Conservation (phyloP, 2,888 invertebrate genomes). For the Meganola albula region DNA sequence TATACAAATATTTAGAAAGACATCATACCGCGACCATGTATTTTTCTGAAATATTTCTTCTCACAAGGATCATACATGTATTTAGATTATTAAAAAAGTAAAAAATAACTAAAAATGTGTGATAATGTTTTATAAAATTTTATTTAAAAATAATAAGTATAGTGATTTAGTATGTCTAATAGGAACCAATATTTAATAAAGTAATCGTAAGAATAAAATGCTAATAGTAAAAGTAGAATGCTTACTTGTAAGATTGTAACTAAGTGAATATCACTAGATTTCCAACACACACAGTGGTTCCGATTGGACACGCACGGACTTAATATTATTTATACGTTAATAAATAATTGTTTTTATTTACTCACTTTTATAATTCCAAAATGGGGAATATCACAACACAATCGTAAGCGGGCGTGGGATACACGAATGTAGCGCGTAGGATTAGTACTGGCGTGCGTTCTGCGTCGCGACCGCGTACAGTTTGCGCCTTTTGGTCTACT, state of each 20-base stretch:
- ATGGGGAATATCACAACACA: constrained; percentile 28
- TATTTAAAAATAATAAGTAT: no score
- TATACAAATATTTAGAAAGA: no score
- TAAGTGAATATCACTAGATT: constrained; percentile 29
- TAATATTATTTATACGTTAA: constrained; percentile 10
- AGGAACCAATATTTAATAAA: constrained; percentile 36
- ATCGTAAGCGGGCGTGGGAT: constrained; percentile 20
- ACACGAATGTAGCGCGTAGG: constrained; percentile 23
- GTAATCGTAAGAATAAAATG: no score
- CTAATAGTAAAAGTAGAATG: constrained; percentile 17
- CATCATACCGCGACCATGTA: no score
- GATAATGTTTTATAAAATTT: no score
- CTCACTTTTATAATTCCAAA: constrained; percentile 46
- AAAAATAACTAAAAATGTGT: no score
- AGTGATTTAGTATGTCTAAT: constrained; percentile 34
- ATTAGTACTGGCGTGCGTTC: constrained; percentile 47
- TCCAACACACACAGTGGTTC: constrained; percentile 36
- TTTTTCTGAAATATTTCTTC: no score
- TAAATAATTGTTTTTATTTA: constrained; percentile 30
- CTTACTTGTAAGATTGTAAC: constrained; percentile 39
- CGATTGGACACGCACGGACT: constrained; percentile 30
- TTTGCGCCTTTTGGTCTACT: constrained; percentile 32
- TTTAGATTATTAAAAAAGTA: no score
- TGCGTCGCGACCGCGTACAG: constrained; percentile 40
- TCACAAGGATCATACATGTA: no score